Conservation (phyloP, 2,113 vertebrate genomes). For the Tragelaphus strepsiceros region DNA sequence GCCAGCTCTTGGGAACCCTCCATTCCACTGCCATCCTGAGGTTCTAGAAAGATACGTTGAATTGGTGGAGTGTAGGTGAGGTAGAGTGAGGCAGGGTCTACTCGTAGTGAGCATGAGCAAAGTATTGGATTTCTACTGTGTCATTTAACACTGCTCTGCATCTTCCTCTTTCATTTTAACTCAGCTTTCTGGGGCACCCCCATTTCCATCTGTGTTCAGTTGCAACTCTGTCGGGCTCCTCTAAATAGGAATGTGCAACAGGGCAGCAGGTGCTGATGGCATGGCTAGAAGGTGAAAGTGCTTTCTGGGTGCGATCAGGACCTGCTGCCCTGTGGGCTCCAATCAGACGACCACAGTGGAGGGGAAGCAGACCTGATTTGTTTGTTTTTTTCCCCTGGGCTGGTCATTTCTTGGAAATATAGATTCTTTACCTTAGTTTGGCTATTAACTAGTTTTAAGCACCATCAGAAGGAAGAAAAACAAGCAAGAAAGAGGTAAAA, state of each 20-base stretch:
- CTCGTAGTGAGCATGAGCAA: too few relatives aligned
- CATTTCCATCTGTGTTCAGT: not conserved
- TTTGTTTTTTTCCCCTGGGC: not conserved
- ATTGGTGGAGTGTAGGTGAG: not conserved
- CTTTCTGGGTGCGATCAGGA: not conserved
- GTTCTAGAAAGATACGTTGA: not conserved
- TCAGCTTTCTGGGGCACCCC: not conserved
- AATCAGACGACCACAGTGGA: not conserved
- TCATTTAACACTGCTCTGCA: too few relatives aligned
- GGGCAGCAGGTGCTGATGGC: not conserved
- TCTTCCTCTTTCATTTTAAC: not conserved
- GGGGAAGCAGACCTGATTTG: too few relatives aligned
- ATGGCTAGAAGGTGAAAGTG: not conserved
- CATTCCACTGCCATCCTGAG: not conserved
- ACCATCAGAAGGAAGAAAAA: not conserved
- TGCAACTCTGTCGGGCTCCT: not conserved
- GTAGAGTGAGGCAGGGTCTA: not conserved
- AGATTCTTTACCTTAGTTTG: not conserved
- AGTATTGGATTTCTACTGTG: not conserved
- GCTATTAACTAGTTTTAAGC: too few relatives aligned
- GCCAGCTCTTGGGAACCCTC: not conserved
- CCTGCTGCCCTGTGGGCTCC: rapidly evolving
- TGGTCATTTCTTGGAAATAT: not conserved
- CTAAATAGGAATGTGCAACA: too few relatives aligned
- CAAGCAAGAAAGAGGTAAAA: not conserved